Percentiles rank a stretch among this genome's conserved stretches.
phyloP scores from a whole-genome alignment of 1,140 invertebrate species.

The Microplitis demolitor region DNA sequence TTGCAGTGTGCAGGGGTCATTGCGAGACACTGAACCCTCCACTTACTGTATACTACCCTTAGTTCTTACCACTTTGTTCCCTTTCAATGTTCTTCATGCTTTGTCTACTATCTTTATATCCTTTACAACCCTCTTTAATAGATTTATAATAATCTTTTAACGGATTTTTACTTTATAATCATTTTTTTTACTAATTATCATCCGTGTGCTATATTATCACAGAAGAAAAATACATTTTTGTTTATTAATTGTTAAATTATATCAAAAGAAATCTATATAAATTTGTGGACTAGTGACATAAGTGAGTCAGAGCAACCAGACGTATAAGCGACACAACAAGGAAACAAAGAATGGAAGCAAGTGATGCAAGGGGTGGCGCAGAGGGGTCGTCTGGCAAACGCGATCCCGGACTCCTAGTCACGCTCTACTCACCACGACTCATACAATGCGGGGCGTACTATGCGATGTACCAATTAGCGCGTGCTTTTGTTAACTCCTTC shows the following conservation, averaged over 20 bases:
- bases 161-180: no score
- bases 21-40: conserved; percentile 47
- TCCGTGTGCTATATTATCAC: no score
- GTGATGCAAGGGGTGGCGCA: background rate
- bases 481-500: background rate
- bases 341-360: background rate
- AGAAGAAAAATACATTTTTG: no score
- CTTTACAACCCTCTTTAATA: background rate
- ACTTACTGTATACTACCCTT: background rate
- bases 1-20: conserved; percentile 44
- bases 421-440: background rate
- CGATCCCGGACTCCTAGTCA: background rate
- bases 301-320: background rate
- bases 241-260: no score
- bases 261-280: background rate
- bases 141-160: background rate
- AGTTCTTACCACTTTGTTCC: background rate
- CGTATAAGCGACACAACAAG: background rate
- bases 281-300: background rate
- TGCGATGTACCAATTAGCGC: conserved; percentile 8
- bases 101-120: background rate
- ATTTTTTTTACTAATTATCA: no score
- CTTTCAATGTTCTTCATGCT: background rate
- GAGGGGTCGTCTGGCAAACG: background rate
- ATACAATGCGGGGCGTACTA: background rate